These are phyloP conservation scores for Caenorhabditis uteleia DNA, from an alignment of 2,888 invertebrate genomes.

Conservation along the genomic window DNA sequence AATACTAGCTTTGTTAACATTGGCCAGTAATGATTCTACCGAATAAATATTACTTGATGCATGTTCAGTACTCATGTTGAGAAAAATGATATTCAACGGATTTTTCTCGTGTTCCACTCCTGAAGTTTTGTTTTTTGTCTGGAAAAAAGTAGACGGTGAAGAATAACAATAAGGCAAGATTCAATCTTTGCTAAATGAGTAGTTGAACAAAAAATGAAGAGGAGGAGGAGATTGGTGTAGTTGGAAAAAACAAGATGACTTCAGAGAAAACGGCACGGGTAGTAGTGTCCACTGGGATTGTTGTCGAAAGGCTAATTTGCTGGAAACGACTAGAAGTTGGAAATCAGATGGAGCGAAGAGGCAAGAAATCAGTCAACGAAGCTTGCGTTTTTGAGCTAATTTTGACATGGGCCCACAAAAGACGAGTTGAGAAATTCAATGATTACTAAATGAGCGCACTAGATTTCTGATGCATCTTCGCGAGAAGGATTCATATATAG, in stretches of 20 bases:
- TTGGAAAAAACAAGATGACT: constrained; percentile 12
- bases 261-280: too few relatives aligned
- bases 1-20: constrained; percentile 29
- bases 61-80: constrained; percentile 31
- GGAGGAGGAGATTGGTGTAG: not conserved
- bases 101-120: constrained; percentile 1
- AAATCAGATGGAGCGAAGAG: too few relatives aligned
- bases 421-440: too few relatives aligned
- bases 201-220: not conserved
- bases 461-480: constrained; percentile 7
- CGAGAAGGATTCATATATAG: not conserved
- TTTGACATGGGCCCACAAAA: too few relatives aligned
- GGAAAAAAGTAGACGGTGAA: not conserved
- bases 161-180: not conserved
- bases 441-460: too few relatives aligned
- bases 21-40: constrained; percentile 32
- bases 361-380: too few relatives aligned
- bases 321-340: too few relatives aligned
- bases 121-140: not conserved
- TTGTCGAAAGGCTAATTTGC: too few relatives aligned
- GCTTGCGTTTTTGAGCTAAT: too few relatives aligned
- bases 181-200: not conserved
- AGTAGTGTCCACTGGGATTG: too few relatives aligned
- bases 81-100: not conserved
- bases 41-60: constrained; percentile 26